phyloP scores from a whole-genome alignment of 2,797 vertebrate species.

The Enteromius treurensis region DNA sequence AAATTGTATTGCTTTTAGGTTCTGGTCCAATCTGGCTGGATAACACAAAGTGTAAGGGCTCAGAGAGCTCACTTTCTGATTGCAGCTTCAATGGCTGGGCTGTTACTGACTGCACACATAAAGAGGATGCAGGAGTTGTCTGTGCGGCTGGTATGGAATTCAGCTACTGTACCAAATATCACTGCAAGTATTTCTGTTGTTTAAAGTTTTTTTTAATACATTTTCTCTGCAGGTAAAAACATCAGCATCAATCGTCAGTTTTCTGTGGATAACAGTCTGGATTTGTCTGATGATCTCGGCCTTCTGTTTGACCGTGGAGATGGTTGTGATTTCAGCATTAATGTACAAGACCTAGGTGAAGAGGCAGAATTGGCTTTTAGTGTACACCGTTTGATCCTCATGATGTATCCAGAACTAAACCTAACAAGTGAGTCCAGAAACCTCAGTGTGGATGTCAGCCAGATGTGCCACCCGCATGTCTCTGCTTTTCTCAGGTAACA shows the following conservation, averaged over 20 bases:
- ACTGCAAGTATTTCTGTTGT: not conserved
- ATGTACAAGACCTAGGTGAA: constrained; percentile 53
- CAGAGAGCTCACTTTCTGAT: constrained; percentile 67
- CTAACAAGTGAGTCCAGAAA: constrained; percentile 23
- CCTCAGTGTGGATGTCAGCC: constrained; percentile 66
- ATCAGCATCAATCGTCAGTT: too few relatives aligned
- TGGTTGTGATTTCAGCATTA: constrained; percentile 75
- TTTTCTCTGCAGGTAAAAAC: constrained; percentile 58
- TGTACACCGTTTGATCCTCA: constrained; percentile 74
- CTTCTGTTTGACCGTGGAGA: too few relatives aligned
- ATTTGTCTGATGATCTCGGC: too few relatives aligned
- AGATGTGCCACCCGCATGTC: constrained; percentile 69
- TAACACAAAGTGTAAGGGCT: constrained; percentile 73
- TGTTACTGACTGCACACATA: constrained; percentile 75
- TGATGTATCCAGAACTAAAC: constrained; percentile 64
- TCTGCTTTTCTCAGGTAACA: constrained; percentile 76
- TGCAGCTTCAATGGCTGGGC: constrained; percentile 74
- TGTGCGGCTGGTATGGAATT: constrained; percentile 64
- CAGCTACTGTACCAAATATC: not conserved
- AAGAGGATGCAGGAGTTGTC: constrained; percentile 75
- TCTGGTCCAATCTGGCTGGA: constrained; percentile 77
- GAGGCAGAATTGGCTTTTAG: constrained; percentile 63
- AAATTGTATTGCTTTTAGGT: constrained; percentile 28
- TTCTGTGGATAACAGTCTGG: too few relatives aligned
- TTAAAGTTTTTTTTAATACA: not conserved